Base-by-base conservation (phyloP, 2,888 invertebrate genomes). In the Leucophora obtusa region DNA sequence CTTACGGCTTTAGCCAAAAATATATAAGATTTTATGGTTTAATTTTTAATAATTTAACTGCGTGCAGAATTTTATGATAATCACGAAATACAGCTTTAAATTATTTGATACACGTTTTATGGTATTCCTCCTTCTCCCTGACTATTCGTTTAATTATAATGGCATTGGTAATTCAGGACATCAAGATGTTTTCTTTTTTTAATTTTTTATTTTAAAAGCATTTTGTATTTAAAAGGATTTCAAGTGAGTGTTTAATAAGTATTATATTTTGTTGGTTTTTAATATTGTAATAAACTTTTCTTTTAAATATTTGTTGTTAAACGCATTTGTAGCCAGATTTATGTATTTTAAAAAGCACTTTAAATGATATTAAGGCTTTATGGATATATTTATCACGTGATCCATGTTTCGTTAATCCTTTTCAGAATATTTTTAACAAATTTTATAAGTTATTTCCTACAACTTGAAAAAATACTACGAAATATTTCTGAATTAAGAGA, bases 41-140 rank as follows among this genome's bases (percentile, higher is more conserved):
- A 73, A 87, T 86, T 86, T 86, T 87, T 87, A 86, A 87, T 87
- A 87, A 87, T 87, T 87, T 86, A 86, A 85, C 73, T 73, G 77
- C 81, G 47, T 77, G 60, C 66, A 24, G 51, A 73, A 77, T 81
- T 70, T 70, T 74, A 74, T 81, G 69, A 73, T 74, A 81, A 81
- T 81, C 81, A 81, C 73, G 73, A 74, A 81, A 56, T 58, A 62
- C 38, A 56, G 70, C 77, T 81, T 81, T 81, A 74, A 74, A 70
- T 43, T 70, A 81, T 77, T 81, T 77, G 65, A 11, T 77, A 77
- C 77, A 77, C 81, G 81, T 77, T 81, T 81, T 81, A 74, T 77
- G 60, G 60, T 60, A 56, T 28, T 28, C 28, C 56, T 33, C 63
- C 38, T 33, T 17, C 11, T 28, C 28, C n/a, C 59, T 54, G 53